Evolutionary conservation across 1,140 invertebrate genomes (phyloP).

Genomic region (Theocolax elegans): DNA sequence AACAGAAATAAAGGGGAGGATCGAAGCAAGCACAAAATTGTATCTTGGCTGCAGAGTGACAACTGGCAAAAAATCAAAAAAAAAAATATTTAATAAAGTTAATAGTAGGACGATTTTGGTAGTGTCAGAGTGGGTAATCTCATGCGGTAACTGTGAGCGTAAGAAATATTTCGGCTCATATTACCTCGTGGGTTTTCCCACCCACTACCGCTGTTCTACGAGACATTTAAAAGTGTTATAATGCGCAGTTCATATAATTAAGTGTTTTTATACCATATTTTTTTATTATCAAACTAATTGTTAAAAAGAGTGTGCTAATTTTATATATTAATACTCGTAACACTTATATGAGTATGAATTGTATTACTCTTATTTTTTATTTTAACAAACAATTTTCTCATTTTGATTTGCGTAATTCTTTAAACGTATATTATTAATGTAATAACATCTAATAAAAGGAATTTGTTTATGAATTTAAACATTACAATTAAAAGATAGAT

Average conservation of each 20-base stretch:
- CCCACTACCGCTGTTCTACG: conserved; percentile 64
- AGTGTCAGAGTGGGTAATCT: conserved; percentile 78
- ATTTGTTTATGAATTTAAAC: not conserved
- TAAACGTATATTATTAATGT: not conserved
- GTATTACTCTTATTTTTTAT: too few species aligned
- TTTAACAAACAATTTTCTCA: too few species aligned
- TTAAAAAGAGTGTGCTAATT: not conserved
- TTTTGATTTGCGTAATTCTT: conserved; percentile 9
- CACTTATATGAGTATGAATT: too few species aligned
- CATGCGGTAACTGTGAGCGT: conserved; percentile 92
- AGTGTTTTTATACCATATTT: not conserved
- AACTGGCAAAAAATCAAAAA: conserved; percentile 14
- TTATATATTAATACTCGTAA: not conserved
- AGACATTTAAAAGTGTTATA: conserved; percentile 30
- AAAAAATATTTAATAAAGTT: conserved; percentile 2
- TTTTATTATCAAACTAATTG: not conserved
- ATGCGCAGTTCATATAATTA: conserved; percentile 4
- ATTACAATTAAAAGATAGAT: too few species aligned
- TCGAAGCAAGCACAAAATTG: conserved; percentile 30
- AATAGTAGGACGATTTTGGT: conserved; percentile 51
- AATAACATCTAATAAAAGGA: too few species aligned
- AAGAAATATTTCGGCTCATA: conserved; percentile 72
- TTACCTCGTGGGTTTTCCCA: conserved; percentile 81
- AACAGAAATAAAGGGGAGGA: too few species aligned
- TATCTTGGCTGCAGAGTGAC: conserved; percentile 10